These are phyloP conservation scores for Coecobrya sp. DNA, from an alignment of 2,888 invertebrate genomes.

Conservation along the genomic window DNA sequence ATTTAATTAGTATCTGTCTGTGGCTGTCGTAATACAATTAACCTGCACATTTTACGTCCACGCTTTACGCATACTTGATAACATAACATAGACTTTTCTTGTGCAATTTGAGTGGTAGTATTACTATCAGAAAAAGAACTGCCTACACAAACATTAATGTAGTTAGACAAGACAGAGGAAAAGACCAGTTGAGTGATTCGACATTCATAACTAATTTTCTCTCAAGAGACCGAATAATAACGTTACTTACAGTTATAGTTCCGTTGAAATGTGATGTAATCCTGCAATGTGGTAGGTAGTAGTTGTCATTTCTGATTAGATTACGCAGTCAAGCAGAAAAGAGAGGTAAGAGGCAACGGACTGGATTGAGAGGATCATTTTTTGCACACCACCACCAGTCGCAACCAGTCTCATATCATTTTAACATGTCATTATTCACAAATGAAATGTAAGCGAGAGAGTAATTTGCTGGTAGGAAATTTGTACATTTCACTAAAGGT, in stretches of 20 bases:
- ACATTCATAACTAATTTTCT: conserved; percentile 40
- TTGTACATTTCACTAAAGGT: background rate
- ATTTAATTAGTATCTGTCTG: conserved; percentile 43
- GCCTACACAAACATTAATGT: background rate
- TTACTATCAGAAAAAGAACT: background rate
- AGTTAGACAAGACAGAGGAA: background rate
- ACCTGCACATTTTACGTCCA: background rate
- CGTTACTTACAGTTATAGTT: conserved; percentile 42
- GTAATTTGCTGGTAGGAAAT: conserved; percentile 19
- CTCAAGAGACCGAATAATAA: conserved; percentile 56
- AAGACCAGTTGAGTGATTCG: background rate
- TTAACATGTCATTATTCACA: conserved; percentile 15
- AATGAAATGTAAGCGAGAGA: conserved; percentile 8
- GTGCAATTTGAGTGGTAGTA: background rate
- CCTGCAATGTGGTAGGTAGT: conserved; percentile 11
- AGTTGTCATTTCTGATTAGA: conserved; percentile 52
- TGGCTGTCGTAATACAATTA: background rate
- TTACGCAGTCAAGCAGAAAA: conserved; percentile 51
- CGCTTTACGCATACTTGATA: background rate
- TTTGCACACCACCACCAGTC: conserved; percentile 2
- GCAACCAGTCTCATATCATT: background rate
- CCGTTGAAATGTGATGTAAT: conserved; percentile 23
- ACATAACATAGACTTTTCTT: background rate
- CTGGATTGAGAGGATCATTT: conserved; percentile 15
- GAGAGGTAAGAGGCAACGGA: conserved; percentile 18